Evolutionary conservation across 2,888 invertebrate genomes (phyloP).

Genomic region (Epinotia ramella): DNA sequence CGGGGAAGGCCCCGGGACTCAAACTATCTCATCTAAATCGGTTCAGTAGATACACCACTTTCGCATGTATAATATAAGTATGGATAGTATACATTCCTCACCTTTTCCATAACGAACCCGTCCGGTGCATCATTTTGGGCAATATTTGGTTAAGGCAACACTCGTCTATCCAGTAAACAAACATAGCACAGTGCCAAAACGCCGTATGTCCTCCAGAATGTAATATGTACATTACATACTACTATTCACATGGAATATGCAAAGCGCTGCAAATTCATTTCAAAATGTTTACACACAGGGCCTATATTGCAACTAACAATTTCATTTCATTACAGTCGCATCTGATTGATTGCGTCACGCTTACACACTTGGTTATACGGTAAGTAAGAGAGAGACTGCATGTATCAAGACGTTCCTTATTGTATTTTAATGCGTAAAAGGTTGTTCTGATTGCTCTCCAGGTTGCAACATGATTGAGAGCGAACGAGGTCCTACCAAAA

Average conservation of each 20-base stretch:
- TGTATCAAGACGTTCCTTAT: not conserved
- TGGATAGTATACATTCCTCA: no score
- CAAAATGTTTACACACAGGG: not conserved
- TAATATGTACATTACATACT: no score
- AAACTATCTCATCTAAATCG: no score
- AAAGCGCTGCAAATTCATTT: slow-evolving; percentile 1
- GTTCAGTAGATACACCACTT: no score
- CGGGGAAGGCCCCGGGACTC: no score
- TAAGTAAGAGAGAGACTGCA: not conserved
- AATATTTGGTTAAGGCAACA: slow-evolving; percentile 1
- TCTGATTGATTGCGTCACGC: not conserved
- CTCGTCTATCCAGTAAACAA: not conserved
- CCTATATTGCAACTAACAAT: not conserved
- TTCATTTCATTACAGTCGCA: not conserved
- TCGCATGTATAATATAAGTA: no score
- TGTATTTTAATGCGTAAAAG: not conserved
- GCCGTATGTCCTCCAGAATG: not conserved
- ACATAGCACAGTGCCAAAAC: not conserved
- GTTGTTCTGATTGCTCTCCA: not conserved
- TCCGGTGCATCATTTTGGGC: not conserved
- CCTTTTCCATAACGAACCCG: not conserved
- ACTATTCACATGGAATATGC: not conserved
- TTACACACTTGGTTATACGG: not conserved
- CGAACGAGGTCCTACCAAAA: not conserved
- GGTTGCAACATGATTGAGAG: not conserved